Evolutionary conservation across 64 coral and sea anemone genomes (phyloP).

Genomic region (Platygyra sinensis): DNA sequence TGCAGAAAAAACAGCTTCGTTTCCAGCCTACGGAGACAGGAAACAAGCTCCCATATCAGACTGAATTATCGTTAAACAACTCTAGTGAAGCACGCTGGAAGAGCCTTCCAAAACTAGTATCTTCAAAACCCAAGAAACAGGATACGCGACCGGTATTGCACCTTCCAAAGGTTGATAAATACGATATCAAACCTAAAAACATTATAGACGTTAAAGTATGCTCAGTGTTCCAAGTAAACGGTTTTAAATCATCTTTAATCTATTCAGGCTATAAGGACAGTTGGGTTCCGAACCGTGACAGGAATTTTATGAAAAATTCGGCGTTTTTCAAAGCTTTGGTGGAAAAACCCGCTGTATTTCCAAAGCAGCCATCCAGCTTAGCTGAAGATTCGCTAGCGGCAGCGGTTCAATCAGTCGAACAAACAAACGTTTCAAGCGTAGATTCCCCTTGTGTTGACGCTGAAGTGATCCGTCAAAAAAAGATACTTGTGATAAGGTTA

Average conservation of each 20-base stretch:
- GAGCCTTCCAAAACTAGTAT: not conserved
- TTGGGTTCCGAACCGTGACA: slow-evolving; percentile 8
- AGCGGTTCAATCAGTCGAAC: no score
- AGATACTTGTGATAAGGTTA: slow-evolving; percentile 22
- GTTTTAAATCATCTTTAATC: slow-evolving; percentile 11
- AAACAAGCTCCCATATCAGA: no score
- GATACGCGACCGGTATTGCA: not conserved
- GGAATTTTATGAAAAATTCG: slow-evolving; percentile 5
- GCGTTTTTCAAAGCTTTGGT: slow-evolving; percentile 10
- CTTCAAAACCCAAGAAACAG: not conserved
- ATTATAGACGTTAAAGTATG: slow-evolving; percentile 33
- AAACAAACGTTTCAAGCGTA: not conserved
- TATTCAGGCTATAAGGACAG: slow-evolving; percentile 27
- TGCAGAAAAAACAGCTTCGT: not conserved
- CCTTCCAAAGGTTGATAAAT: slow-evolving; percentile 28
- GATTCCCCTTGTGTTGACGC: not conserved
- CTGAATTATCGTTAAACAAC: no score
- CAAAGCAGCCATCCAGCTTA: not conserved
- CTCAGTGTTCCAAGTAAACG: slow-evolving; percentile 17
- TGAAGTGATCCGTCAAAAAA: not conserved
- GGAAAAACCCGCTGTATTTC: slow-evolving; percentile 4
- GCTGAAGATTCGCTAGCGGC: not conserved
- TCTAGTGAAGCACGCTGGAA: no score
- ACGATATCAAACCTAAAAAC: slow-evolving; percentile 15
- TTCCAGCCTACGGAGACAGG: not conserved